These are phyloP conservation scores for Sylvilagus floridanus DNA, from an alignment of 2,797 vertebrate genomes.

Conservation along the genomic window DNA sequence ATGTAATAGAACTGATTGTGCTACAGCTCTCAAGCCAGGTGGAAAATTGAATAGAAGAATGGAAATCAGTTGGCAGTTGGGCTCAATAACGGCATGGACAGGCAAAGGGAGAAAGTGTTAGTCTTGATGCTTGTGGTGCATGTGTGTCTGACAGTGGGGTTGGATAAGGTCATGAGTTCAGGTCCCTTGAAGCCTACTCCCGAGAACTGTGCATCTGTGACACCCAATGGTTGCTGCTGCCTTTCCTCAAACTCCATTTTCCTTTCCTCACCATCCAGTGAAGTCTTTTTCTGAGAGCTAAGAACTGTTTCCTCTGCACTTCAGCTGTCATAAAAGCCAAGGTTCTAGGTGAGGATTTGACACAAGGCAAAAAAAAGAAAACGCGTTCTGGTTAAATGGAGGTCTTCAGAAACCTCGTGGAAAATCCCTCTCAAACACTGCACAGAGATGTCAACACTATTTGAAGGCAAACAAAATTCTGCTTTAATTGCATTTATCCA, in stretches of 20 bases:
- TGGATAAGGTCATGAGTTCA: neutral
- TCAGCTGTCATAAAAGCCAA: neutral
- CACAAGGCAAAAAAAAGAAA: no score
- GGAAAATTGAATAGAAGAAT: slow-evolving; percentile 29
- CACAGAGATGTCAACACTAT: no score
- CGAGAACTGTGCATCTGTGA: neutral
- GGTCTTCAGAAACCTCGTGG: neutral
- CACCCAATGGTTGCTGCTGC: neutral
- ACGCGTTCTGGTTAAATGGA: neutral
- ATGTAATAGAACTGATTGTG: neutral
- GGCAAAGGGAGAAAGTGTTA: neutral
- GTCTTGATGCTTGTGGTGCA: neutral
- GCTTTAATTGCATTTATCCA: no score
- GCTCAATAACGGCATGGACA: neutral
- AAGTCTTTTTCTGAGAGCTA: neutral
- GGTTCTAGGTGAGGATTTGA: neutral
- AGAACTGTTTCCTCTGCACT: slow-evolving; percentile 5
- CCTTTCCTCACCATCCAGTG: neutral
- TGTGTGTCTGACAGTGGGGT: neutral
- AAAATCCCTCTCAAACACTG: no score
- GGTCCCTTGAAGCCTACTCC: neutral
- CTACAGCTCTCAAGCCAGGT: neutral
- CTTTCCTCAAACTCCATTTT: neutral
- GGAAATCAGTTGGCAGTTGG: neutral
- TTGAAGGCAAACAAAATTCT: no score